Evolutionary conservation across 2,888 invertebrate species (phyloP).

Genomic region (Eupeodes luniger): DNA sequence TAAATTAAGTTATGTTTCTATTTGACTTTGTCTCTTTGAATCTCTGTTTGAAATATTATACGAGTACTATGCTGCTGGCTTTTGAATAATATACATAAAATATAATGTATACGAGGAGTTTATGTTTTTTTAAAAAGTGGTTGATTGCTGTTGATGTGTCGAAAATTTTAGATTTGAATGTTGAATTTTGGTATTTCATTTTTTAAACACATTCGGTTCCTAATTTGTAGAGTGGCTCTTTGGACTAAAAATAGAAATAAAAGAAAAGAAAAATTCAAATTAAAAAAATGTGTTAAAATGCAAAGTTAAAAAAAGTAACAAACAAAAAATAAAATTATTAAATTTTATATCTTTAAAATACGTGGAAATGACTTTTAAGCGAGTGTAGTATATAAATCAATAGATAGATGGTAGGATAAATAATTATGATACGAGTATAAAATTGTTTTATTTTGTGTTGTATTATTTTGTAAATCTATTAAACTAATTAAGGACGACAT

Average conservation of each 20-base stretch:
- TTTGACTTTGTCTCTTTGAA: conserved; percentile 24
- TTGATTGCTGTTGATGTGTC: conserved; percentile 31
- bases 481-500: too few relatives aligned
- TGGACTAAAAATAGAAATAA: conserved; percentile 88
- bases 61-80: not conserved
- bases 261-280: conserved; percentile 71
- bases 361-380: not conserved
- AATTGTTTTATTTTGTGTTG: too few relatives aligned
- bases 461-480: too few relatives aligned
- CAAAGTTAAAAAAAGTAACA: not conserved
- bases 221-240: conserved; percentile 92
- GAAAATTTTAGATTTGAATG: conserved; percentile 7
- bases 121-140: not conserved
- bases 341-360: not conserved
- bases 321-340: not conserved
- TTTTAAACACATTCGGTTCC: conserved; percentile 91
- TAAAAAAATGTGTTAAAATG: conserved; percentile 18
- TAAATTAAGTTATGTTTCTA: conserved; percentile 2
- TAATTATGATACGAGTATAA: too few relatives aligned
- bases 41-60: not conserved
- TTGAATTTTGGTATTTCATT: conserved; percentile 53
- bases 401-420: not conserved
- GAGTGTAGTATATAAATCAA: not conserved
- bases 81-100: not conserved
- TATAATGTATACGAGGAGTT: not conserved